Evolutionary conservation across 2,888 invertebrate genomes (phyloP).

Genomic region (Eupithecia abbreviata): DNA sequence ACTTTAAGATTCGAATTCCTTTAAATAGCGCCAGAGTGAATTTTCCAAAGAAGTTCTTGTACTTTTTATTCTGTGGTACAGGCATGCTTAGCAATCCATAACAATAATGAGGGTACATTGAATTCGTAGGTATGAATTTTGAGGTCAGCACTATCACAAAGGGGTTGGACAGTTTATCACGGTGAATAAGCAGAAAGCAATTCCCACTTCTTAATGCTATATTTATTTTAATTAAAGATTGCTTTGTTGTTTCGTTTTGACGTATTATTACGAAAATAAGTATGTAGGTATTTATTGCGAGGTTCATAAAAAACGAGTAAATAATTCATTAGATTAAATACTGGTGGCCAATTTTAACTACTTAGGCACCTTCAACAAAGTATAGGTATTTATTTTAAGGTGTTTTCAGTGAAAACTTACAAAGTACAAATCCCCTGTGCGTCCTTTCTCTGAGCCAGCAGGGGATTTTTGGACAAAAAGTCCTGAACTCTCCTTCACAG

Average conservation of each 20-base stretch:
- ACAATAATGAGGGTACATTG: constrained; percentile 41
- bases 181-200: constrained; percentile 24
- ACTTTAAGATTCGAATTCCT: not conserved
- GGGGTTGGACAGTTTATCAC: constrained; percentile 26
- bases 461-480: no score
- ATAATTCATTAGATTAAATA: not conserved
- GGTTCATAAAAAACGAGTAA: not conserved
- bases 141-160: constrained; percentile 33
- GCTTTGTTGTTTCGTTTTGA: not conserved
- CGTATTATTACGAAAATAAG: not conserved
- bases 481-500: no score
- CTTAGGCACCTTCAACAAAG: not conserved
- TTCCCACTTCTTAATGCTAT: not conserved
- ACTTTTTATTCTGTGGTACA: constrained; percentile 10
- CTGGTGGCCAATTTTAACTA: not conserved
- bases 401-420: not conserved
- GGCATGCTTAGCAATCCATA: constrained; percentile 27
- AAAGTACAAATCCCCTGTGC: no score
- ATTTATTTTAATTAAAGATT: constrained; percentile 4
- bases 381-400: not conserved
- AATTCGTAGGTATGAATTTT: constrained; percentile 32
- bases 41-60: not conserved
- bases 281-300: not conserved
- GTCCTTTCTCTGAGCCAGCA: no score
- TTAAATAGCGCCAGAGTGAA: not conserved